Conservation (phyloP, 2,888 invertebrate genomes). For the Pollenia griseotomentosa region DNA sequence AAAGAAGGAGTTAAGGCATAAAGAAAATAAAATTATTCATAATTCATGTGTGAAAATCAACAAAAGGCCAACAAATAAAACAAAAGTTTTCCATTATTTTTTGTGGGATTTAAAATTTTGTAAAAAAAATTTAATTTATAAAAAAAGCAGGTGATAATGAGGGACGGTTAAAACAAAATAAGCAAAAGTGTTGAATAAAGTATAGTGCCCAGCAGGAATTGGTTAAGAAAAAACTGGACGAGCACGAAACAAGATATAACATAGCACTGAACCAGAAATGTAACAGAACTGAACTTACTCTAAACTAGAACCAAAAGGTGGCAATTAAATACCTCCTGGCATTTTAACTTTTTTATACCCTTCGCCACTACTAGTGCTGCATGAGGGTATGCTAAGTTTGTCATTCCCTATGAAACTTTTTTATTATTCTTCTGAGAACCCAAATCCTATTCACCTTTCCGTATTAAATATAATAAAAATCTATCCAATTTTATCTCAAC, state of each 20-base stretch:
- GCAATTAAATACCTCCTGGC: too few relatives aligned
- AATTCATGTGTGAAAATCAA: slow-evolving; percentile 74
- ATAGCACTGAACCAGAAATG: background rate
- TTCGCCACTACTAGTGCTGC: too few relatives aligned
- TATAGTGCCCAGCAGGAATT: too few relatives aligned
- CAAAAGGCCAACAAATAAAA: slow-evolving; percentile 65
- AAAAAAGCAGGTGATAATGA: slow-evolving; percentile 78
- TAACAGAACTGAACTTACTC: background rate
- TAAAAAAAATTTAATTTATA: slow-evolving; percentile 34
- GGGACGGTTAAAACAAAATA: slow-evolving; percentile 68
- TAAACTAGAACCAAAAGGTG: background rate
- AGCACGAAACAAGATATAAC: background rate
- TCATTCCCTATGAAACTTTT: too few relatives aligned
- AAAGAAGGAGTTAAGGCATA: slow-evolving; percentile 16
- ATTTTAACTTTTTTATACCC: too few relatives aligned
- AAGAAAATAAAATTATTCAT: slow-evolving; percentile 52
- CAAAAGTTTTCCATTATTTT: slow-evolving; percentile 44
- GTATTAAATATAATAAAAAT: too few relatives aligned
- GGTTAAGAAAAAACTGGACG: background rate
- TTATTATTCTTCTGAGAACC: too few relatives aligned
- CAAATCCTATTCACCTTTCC: too few relatives aligned
- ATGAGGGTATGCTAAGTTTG: too few relatives aligned
- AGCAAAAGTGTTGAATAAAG: slow-evolving; percentile 76
- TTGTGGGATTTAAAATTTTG: too few relatives aligned
- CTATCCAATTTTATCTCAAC: too few relatives aligned